Evolutionary conservation across 2,888 invertebrate species (phyloP), one percentile per base, ranked within the genome.

Genomic region (Apoda limacodes): DNA sequence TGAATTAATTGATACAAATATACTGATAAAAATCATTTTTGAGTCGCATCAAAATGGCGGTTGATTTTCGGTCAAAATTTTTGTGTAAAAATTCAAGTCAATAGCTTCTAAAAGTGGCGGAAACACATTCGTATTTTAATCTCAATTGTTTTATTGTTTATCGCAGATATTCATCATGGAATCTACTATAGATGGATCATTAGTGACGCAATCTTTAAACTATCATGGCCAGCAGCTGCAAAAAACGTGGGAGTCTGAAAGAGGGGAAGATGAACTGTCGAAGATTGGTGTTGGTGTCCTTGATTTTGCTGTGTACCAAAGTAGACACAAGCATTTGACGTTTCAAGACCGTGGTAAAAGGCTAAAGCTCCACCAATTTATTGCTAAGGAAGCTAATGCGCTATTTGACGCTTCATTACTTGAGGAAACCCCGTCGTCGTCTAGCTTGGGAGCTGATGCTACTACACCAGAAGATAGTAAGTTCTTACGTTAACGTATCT

Each of bases 191-290:
- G 78, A 82, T 59, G 67, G 75, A 74, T 65, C 76, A 39, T 55
- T 82, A 52, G 83, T 93, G 62, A 75, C 87, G 57, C 88, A 88
- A 56, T 85, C 90, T 39, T 75, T 93, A 48, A 90, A 91, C 72
- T 93, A 89, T 64, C 93, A 93, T 80, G 93, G 93, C 2, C 91
- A 91, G 54, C 92, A 92, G 54, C 76, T 93, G 45, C 92, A 91
- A 71, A 93, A 93, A 75, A 85, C 92, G 49, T 93, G 93, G 92
- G 93, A 93, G 60, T 85, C 88, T 14, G 93, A 93, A 60, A 85
- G 89, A 52, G 91, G 92, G 35, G 89, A 90, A 52, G 87, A 86
- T 30, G 91, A 92, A 59, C 71, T 93, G 37, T 51, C 82, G 13
- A 85, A 87, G 58, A 67, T 87, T 40, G 85, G 85, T 33, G 75